Conservation (phyloP, 2,797 vertebrate genomes). For the Paguma larvata region DNA sequence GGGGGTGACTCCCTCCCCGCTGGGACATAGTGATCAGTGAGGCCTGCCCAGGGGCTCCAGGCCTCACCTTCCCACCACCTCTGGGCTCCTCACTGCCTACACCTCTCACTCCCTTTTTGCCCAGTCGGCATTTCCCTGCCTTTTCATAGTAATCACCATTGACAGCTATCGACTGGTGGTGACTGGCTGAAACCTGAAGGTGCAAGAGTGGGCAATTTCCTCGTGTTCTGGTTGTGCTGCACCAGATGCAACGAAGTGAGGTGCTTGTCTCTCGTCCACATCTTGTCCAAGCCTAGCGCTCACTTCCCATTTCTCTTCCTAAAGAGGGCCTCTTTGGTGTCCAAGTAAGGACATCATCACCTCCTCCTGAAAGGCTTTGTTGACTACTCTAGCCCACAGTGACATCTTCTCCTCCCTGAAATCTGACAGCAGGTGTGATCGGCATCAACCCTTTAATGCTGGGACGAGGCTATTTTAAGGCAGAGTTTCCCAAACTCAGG, state of each 20-base stretch:
- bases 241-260: background rate
- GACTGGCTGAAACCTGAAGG: slow-evolving; percentile 58
- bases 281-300: background rate
- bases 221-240: background rate
- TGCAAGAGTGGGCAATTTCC: background rate
- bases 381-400: background rate
- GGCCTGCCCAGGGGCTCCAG: fast-evolving
- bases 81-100: background rate
- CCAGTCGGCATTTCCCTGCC: background rate
- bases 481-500: background rate
- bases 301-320: background rate
- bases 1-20: background rate
- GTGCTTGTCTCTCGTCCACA: background rate
- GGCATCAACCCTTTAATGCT: background rate
- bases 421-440: background rate
- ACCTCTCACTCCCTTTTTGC: slow-evolving; percentile 35
- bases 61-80: background rate
- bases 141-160: slow-evolving; percentile 67
- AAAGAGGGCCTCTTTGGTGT: background rate
- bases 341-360: background rate
- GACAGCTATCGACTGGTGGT: slow-evolving; percentile 67
- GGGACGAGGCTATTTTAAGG: background rate
- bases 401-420: background rate
- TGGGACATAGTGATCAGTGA: background rate
- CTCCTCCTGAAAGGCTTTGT: background rate